A percentile compares a stretch with the other conserved stretches of the same genome.
These are phyloP conservation scores for Hanleya hanleyi DNA, from an alignment of 2,888 invertebrate species.

Conservation along the genomic window DNA sequence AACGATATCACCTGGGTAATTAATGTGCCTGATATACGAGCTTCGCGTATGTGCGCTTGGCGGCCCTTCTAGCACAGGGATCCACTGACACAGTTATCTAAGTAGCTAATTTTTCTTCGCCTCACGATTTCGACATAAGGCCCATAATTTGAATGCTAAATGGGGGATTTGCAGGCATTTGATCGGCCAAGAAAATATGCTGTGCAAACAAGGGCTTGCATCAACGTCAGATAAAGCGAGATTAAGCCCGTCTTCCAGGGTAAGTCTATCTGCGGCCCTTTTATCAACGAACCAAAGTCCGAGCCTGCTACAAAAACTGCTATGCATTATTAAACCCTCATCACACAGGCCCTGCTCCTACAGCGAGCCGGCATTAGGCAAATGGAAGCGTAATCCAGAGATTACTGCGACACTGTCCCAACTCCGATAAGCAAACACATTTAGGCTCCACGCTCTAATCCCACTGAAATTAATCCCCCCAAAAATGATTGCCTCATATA, in stretches of 20 bases:
- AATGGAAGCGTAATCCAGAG: conserved; percentile 43
- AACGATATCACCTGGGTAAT: no score
- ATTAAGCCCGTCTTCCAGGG: not conserved
- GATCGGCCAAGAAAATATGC: conserved; percentile 22
- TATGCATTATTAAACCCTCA: conserved; percentile 7
- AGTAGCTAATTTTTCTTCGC: conserved; percentile 1
- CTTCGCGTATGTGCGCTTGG: no score
- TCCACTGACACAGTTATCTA: conserved; percentile 1
- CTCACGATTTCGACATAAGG: conserved; percentile 7
- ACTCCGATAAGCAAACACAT: conserved; percentile 51
- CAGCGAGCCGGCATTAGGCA: conserved; percentile 18
- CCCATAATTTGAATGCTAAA: conserved; percentile 43
- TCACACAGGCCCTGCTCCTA: not conserved
- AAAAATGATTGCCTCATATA: conserved; percentile 41
- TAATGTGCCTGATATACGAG: no score
- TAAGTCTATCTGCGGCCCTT: not conserved
- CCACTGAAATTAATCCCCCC: conserved; percentile 43
- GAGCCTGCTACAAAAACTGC: not conserved
- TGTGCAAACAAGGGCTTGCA: conserved; percentile 1
- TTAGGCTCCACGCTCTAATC: conserved; percentile 39
- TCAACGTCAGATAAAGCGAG: conserved; percentile 5
- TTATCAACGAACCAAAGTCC: not conserved
- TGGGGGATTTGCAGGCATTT: conserved; percentile 35
- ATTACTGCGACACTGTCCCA: conserved; percentile 8
- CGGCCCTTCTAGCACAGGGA: no score